Base-by-base conservation (phyloP, 2,888 invertebrate species). In the Dryobotodes eremita region DNA sequence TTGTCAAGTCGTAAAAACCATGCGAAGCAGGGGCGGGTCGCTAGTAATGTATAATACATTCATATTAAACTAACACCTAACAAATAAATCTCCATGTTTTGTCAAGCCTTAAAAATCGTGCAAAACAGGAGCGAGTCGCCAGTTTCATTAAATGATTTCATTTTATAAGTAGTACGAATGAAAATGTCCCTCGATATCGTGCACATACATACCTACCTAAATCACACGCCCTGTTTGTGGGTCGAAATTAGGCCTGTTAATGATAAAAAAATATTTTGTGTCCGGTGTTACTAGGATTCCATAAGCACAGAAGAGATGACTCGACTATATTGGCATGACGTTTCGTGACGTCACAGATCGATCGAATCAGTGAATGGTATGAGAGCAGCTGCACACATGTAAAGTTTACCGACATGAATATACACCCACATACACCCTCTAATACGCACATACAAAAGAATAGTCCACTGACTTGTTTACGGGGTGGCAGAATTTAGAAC, bases 321-420 rank as follows among this genome's bases (percentile, higher is more conserved):
- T 48, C 2, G n/a, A 53, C 15, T 26, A 23, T 13, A 17, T 75
- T 5, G 42, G 65, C 6, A 42, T 59, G 26, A 61, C 59, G 72
- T 61, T 61, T 17, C n/a, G 31, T 77, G 66, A 68, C 66, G 77
- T 75, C 75, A 77, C 65, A 36, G 23, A 65, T 66, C 65, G 48
- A 75, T 66, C 2, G 8, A 48, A 50, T 36, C 23, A 42, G 48
- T 48, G 20, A 55, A 31, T 57, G 5, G 48, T 57, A 11, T 48
- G 31, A n/a, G 46, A 65, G 76, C 64, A 75, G 2, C n/a, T 64
- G 64, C 48, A 48, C 75, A 75, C 64, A 36, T 74, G 20, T n/a
- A 64, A 74, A 5, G 5, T 1, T 46, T n/a, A 15, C 42, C 3
- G 17, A n/a, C 31, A n/a, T n/a, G 15, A 57, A 57, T 57, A 17